phyloP scores from a whole-genome alignment of 92 coral and sea anemone genomes.

The Phenganax stokvisi region DNA sequence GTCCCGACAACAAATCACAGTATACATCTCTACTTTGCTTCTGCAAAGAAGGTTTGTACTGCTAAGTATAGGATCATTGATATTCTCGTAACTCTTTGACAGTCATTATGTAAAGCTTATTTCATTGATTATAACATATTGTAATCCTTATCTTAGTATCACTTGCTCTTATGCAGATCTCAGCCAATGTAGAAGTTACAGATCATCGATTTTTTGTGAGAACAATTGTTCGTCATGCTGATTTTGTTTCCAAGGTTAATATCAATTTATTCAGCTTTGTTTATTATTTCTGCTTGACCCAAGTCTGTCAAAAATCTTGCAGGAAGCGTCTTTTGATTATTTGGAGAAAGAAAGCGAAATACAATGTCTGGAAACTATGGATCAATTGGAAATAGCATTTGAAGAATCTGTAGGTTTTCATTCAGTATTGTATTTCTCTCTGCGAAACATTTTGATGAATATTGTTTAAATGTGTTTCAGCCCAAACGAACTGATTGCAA shows the following conservation, averaged over 20 bases:
- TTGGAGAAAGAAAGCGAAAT: conserved; percentile 98
- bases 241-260: conserved; percentile 82
- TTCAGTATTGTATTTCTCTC: neutral
- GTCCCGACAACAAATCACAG: conserved; percentile 89
- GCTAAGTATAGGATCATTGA: neutral
- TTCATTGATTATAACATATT: neutral
- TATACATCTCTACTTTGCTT: conserved; percentile 79
- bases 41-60: conserved; percentile 77
- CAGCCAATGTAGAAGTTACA: conserved; percentile 84
- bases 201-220: conserved; percentile 88
- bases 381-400: conserved; percentile 81
- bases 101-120: neutral
- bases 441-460: neutral
- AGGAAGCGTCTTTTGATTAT: conserved; percentile 98
- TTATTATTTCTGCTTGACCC: neutral
- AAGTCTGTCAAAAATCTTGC: neutral
- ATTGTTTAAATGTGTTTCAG: conserved; percentile 43
- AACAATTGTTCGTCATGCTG: conserved; percentile 88
- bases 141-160: neutral
- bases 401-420: conserved; percentile 62
- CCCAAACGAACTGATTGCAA: conserved; percentile 94
- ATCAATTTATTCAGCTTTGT: neutral
- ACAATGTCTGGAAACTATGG: conserved; percentile 83
- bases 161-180: conserved; percentile 46
- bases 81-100: neutral